Percentiles rank a stretch among this genome's conserved stretches.
Conservation (phyloP, 2,888 invertebrate genomes). For the Melanostoma mellinum region DNA sequence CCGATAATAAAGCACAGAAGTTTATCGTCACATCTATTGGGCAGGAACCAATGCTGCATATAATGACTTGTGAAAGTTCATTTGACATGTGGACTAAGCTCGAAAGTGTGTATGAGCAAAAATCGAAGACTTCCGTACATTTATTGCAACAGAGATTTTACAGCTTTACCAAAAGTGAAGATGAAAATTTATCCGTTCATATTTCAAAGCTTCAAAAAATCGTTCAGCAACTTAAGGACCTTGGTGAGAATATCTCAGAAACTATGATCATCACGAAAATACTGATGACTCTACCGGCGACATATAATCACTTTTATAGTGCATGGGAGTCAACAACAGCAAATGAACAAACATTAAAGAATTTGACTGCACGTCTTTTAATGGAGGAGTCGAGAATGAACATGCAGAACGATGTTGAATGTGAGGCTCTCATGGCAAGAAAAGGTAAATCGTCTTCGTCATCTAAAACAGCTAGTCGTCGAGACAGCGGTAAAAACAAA, state of each 20-base stretch:
- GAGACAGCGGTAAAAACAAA: slow-evolving; percentile 2
- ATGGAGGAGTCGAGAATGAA: slow-evolving; percentile 41
- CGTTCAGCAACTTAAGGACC: slow-evolving; percentile 60
- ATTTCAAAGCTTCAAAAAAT: slow-evolving; percentile 69
- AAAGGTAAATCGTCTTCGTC: slow-evolving; percentile 25
- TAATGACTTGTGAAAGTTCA: slow-evolving; percentile 68
- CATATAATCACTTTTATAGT: slow-evolving; percentile 25
- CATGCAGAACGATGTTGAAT: slow-evolving; percentile 15
- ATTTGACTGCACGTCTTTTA: slow-evolving; percentile 34
- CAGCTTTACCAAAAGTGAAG: slow-evolving; percentile 57
- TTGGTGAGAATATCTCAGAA: slow-evolving; percentile 29
- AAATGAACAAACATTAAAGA: slow-evolving; percentile 31
- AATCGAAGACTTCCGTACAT: slow-evolving; percentile 76
- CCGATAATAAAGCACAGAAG: slow-evolving; percentile 56
- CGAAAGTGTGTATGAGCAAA: slow-evolving; percentile 77
- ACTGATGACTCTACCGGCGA: slow-evolving; percentile 37
- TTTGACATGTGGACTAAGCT: slow-evolving; percentile 67
- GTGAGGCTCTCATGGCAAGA: slow-evolving; percentile 19
- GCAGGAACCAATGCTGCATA: slow-evolving; percentile 68
- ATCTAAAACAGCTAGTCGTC: neutral
- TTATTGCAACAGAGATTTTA: slow-evolving; percentile 76
- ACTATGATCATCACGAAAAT: slow-evolving; percentile 46
- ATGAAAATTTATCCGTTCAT: slow-evolving; percentile 68
- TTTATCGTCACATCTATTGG: slow-evolving; percentile 63
- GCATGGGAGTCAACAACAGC: slow-evolving; percentile 22